Evolutionary conservation across 1,140 invertebrate genomes (phyloP), one percentile per base, ranked within the genome.

Genomic region (Cydia fagiglandana): DNA sequence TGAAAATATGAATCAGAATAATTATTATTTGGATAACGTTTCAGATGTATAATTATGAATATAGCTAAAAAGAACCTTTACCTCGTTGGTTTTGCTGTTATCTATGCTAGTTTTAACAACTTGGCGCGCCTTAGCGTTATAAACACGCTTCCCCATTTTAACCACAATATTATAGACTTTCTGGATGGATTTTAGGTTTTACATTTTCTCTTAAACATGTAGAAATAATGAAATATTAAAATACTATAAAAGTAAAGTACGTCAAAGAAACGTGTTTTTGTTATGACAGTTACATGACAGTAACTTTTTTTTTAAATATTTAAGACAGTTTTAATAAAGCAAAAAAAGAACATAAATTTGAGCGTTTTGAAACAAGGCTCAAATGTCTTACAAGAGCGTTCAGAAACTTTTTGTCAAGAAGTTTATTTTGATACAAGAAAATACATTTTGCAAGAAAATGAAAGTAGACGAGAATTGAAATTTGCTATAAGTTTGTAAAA

Each of bases 101-200:
- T 97, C 96, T 38, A 97, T 94, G 80, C 95, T 93, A 6, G 96
- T 95, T 80, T 96, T 93, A 3, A 94, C 93, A 75, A 95, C 94
- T 85, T 95, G 94, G 77, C 97, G 93, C 9, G 96, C 96, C 90
- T 96, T 97, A 88, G 95, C 96, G 91, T 98, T 98, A 88, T 94
- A 96, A 53, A 94, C 91, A 84, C 95, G 95, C 88, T 95, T 96
- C 3, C 94, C 94, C 95, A 95, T 96, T 77, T 82, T 84, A 6
- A 74, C 20, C 53, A 53, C 50, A 30, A n/a, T 74, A 20, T 78
- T 45, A 7, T 30, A 50, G 1, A 61, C 56, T 20, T 20, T 61
- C 10, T 61, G 9, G 56, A 61, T 61, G n/a, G 20, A 17, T 61
- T 12, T 24, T 24, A 10, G 9, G 20, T 12, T 24, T 9, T 24